Conservation (phyloP, 2,888 invertebrate species). For the Dione vanillae region DNA sequence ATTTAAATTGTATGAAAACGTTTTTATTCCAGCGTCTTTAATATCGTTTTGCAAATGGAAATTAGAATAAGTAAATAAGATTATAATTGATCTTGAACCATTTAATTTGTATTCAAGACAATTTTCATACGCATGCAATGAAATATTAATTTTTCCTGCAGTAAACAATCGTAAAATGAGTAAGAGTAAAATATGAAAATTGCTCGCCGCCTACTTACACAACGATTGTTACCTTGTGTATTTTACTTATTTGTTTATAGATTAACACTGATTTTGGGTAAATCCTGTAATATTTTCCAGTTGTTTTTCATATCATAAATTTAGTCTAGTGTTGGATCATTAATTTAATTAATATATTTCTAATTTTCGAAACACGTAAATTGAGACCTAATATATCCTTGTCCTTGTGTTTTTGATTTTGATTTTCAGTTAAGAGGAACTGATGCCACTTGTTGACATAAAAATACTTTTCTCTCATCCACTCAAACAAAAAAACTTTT, state of each 20-base stretch:
- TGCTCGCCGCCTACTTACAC: background rate
- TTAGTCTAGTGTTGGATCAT: too few relatives aligned
- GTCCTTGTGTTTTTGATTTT: too few relatives aligned
- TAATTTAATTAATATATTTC: too few relatives aligned
- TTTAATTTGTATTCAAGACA: conserved; percentile 6
- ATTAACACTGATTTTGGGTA: background rate
- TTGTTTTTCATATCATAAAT: too few relatives aligned
- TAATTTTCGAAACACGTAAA: too few relatives aligned
- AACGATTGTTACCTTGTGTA: background rate
- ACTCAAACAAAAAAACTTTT: too few relatives aligned
- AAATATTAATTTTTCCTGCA: conserved; percentile 5
- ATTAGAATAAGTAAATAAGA: conserved; percentile 2
- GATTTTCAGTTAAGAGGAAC: too few relatives aligned
- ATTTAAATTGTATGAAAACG: background rate
- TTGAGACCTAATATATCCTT: too few relatives aligned
- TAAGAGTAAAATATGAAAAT: background rate
- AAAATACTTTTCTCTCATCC: too few relatives aligned
- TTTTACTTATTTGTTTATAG: background rate
- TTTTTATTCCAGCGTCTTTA: background rate
- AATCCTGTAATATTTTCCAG: too few relatives aligned
- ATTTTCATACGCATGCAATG: conserved; percentile 2
- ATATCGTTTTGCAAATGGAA: background rate
- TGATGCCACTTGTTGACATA: too few relatives aligned
- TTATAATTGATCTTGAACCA: conserved; percentile 9
- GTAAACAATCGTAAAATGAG: background rate